phyloP scores from a whole-genome alignment of 2,113 vertebrate genomes.

The Mormyrus iriodes region DNA sequence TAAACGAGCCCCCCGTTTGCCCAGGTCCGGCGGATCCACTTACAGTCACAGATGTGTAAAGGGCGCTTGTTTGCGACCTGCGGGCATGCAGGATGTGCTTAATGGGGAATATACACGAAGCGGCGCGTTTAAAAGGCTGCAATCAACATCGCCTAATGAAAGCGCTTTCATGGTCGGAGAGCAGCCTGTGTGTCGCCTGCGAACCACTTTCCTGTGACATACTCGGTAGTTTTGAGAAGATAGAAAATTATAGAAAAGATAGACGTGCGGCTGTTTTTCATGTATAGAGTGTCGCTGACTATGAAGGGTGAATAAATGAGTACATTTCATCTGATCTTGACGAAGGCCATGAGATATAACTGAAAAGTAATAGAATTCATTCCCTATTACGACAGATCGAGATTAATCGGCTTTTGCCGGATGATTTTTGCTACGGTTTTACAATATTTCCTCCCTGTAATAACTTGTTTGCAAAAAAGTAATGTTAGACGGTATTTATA shows the following conservation, averaged over 20 bases:
- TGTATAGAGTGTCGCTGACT: not conserved
- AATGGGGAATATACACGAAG: not conserved
- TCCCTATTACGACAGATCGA: not conserved
- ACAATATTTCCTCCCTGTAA: not conserved
- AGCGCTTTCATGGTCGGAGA: not conserved
- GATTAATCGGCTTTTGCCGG: not conserved
- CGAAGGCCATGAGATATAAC: not conserved
- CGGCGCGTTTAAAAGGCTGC: not conserved
- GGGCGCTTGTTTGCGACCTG: not conserved
- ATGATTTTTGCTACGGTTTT: not conserved
- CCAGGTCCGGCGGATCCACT: not conserved
- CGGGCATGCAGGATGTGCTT: not conserved
- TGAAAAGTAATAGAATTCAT: not conserved
- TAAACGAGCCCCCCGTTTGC: not conserved
- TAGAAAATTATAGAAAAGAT: not conserved
- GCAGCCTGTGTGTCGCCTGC: not conserved
- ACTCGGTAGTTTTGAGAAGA: not conserved
- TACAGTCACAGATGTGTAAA: not conserved
- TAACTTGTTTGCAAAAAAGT: not conserved
- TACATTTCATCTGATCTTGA: not conserved
- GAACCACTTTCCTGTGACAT: not conserved
- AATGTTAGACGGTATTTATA: not conserved
- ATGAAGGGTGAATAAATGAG: not conserved
- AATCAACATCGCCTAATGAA: constrained; percentile 15
- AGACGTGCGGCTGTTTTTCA: not conserved